Percentiles rank a stretch among this genome's conserved stretches.
phyloP scores from a whole-genome alignment of 2,113 vertebrate genomes.

The Eulemur rufifrons region DNA sequence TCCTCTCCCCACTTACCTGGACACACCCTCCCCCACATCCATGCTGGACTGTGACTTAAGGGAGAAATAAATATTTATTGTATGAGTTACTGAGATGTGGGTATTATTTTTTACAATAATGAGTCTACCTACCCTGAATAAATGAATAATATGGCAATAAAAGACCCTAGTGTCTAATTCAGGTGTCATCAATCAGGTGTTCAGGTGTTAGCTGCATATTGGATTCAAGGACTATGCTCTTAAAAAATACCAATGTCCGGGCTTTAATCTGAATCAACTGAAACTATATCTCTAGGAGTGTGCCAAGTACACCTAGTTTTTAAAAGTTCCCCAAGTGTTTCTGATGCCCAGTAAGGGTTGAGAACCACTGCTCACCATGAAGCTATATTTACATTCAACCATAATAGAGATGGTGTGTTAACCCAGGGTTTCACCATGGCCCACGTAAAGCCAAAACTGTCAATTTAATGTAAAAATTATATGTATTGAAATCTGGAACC shows the following conservation, averaged over 20 bases:
- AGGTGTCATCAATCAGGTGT: neutral
- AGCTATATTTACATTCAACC: neutral
- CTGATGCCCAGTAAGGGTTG: neutral
- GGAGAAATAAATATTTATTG: neutral
- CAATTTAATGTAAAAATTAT: neutral
- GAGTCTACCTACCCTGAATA: neutral
- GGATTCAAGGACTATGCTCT: neutral
- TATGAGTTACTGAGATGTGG: neutral
- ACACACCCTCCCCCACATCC: neutral
- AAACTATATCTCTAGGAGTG: neutral
- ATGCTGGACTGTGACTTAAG: neutral
- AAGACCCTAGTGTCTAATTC: neutral
- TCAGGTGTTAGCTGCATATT: neutral
- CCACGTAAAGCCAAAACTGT: neutral
- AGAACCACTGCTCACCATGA: neutral
- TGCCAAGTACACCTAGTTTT: neutral
- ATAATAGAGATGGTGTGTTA: neutral
- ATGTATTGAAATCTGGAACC: neutral
- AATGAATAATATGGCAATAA: neutral
- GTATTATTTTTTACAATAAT: neutral
- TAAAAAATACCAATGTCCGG: neutral
- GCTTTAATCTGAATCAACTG: neutral
- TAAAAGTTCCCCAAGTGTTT: neutral
- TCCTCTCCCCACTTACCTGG: fast-evolving
- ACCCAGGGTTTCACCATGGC: neutral